A percentile compares a stretch with the other conserved stretches of the same genome.
Evolutionary conservation across 1,140 invertebrate species (phyloP).

Genomic region (Brachionus angularis): DNA sequence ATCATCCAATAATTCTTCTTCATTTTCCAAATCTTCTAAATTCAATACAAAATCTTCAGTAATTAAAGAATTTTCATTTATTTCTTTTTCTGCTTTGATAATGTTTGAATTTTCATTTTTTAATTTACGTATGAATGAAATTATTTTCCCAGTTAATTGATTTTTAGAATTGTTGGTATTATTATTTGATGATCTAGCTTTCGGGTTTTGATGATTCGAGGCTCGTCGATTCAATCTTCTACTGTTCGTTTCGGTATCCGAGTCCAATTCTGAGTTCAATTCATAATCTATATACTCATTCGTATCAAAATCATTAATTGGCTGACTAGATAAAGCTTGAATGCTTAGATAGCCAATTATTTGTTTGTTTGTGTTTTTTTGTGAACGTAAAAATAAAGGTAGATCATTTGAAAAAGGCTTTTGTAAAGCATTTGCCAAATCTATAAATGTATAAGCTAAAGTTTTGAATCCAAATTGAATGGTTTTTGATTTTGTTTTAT

Average conservation of each 20-base stretch:
- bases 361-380: conserved; percentile 3
- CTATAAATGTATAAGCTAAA: conserved; percentile 19
- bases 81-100: background rate
- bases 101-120: conserved; percentile 1
- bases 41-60: conserved; percentile 8
- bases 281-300: conserved; percentile 17
- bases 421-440: conserved; percentile 34
- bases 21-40: conserved; percentile 10
- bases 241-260: conserved; percentile 22
- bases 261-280: conserved; percentile 5
- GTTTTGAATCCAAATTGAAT: conserved; percentile 38
- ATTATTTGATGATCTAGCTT: background rate
- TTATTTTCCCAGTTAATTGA: conserved; percentile 31
- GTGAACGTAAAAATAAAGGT: conserved; percentile 21
- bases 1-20: conserved; percentile 7
- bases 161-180: no score
- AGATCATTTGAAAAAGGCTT: conserved; percentile 15
- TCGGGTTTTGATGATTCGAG: background rate
- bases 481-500: conserved; percentile 19
- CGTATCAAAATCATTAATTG: conserved; percentile 19
- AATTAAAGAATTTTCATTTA: conserved; percentile 12
- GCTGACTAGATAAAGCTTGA: conserved; percentile 28
- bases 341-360: conserved; percentile 9
- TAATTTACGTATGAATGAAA: conserved; percentile 13
- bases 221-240: background rate